phyloP scores from a whole-genome alignment of 2,113 vertebrate species.

The Todiramphus chloris region DNA sequence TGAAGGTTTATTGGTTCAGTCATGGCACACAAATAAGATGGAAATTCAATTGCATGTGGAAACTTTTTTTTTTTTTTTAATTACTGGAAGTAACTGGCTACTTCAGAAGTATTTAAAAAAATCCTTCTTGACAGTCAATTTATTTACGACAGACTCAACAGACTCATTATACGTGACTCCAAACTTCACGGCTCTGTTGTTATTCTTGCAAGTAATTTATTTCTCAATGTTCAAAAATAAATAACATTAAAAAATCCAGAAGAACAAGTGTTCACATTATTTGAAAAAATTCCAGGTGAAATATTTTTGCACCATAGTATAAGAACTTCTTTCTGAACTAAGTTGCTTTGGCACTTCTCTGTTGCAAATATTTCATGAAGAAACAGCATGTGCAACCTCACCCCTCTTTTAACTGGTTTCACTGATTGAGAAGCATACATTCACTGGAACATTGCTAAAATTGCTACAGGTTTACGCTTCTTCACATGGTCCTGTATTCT shows the following conservation, averaged over 20 bases:
- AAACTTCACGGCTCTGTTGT: not conserved
- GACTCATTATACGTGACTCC: not conserved
- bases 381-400: not conserved
- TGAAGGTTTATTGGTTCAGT: not conserved
- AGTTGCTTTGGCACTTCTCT: not conserved
- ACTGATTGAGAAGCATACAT: not conserved
- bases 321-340: not conserved
- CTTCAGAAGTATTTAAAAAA: not conserved
- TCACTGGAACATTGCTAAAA: not conserved
- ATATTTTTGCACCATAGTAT: not conserved
- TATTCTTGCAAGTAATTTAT: not conserved
- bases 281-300: not conserved
- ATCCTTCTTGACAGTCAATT: not conserved
- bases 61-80: not conserved
- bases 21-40: not conserved
- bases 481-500: not conserved
- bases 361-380: not conserved
- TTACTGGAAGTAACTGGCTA: not conserved
- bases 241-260: not conserved
- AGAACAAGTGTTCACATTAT: not conserved
- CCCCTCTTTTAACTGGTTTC: not conserved
- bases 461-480: not conserved
- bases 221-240: slow-evolving; percentile 1
- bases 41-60: not conserved
- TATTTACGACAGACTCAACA: not conserved